Conservation (phyloP, 2,797 vertebrate genomes). For the Petrocephalus sullivani region DNA sequence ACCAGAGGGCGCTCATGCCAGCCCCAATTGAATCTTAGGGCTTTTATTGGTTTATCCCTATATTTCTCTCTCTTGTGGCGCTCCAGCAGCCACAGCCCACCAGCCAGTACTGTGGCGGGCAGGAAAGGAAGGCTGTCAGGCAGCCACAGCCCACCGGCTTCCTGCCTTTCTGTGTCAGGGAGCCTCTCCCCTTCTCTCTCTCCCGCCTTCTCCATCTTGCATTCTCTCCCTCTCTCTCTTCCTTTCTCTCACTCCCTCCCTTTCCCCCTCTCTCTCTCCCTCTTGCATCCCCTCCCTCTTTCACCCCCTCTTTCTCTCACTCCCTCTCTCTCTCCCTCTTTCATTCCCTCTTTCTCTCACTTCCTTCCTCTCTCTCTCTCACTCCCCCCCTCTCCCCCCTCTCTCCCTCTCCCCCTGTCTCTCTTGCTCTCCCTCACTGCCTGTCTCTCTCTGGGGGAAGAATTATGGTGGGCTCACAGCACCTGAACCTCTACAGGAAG, state of each 20-base stretch:
- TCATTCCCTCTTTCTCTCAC: too few relatives aligned
- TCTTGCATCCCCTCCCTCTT: background rate
- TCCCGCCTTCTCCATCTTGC: background rate
- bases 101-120: background rate
- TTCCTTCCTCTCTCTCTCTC: background rate
- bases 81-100: background rate
- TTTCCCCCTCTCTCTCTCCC: background rate
- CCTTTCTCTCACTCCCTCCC: background rate
- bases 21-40: background rate
- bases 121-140: background rate
- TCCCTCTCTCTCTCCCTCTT: background rate
- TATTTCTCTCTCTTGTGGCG: background rate
- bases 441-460: conserved; percentile 27
- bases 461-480: conserved; percentile 18
- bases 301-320: background rate
- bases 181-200: background rate
- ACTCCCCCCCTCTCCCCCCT: too few relatives aligned
- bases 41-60: background rate
- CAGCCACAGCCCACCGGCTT: background rate
- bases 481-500: conserved; percentile 19
- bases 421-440: conserved; percentile 19
- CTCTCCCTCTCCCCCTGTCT: background rate
- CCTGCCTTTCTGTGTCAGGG: background rate
- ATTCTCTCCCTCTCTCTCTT: background rate
- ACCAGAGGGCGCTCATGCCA: background rate